Conservation (phyloP, 2,113 vertebrate genomes). For the Pavo muticus region DNA sequence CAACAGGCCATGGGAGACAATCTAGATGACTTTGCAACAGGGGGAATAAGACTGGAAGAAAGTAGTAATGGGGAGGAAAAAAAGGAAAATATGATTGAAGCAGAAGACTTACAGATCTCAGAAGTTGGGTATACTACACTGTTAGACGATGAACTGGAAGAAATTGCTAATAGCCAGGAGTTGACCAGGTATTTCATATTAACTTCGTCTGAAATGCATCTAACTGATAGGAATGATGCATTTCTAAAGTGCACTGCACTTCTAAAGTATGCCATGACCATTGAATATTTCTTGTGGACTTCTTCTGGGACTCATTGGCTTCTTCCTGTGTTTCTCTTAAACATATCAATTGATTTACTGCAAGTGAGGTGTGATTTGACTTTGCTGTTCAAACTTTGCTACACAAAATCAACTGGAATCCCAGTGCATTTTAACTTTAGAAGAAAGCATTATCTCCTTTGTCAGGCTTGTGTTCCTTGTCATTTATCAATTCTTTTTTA, state of each 20-base stretch:
- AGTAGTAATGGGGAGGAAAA: constrained; percentile 70
- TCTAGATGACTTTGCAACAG: not conserved
- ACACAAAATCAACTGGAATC: not conserved
- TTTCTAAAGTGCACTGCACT: not conserved
- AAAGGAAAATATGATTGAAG: constrained; percentile 46
- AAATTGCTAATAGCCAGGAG: constrained; percentile 40
- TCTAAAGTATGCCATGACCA: not conserved
- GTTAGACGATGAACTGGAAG: constrained; percentile 70
- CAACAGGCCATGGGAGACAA: constrained; percentile 1
- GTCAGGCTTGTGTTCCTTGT: not conserved
- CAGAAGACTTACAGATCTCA: constrained; percentile 54
- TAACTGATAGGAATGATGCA: not conserved
- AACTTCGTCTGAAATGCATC: not conserved
- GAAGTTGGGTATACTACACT: not conserved
- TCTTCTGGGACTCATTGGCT: not conserved
- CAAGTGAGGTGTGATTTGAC: not conserved
- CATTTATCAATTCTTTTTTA: not conserved
- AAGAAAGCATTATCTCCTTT: not conserved
- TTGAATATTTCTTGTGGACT: not conserved
- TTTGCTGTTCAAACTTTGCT: not conserved
- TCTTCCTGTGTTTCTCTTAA: not conserved
- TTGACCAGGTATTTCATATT: constrained; percentile 65
- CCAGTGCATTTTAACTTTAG: not conserved
- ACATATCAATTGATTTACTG: accelerated
- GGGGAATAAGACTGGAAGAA: constrained; percentile 25